Evolutionary conservation across 2,888 invertebrate species (phyloP), one percentile per base, ranked within the genome.

Genomic region (Hyles lineata): DNA sequence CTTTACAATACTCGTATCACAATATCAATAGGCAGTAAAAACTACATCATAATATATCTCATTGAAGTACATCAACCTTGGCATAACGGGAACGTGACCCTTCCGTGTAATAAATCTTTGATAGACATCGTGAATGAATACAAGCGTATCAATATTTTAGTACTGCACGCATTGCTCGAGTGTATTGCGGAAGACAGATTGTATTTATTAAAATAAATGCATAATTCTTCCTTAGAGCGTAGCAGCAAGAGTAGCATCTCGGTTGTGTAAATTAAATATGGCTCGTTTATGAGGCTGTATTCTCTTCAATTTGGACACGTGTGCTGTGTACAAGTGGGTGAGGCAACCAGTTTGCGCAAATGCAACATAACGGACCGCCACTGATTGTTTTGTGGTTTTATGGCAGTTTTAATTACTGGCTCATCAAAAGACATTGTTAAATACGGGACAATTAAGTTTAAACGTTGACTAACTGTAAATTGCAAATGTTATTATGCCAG

Each of bases 1-100:
- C 82, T 76, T 78, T 79, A 77, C 78, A 76, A 80, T 79, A 78
- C 78, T 60, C 29, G 29, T 59, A 72, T 70, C 59, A 32, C 25
- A 63, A 63, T 67, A 72, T 71, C 74, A 69, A 73, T 73, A 73
- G 25, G 50, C 74, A 25, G 71, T 71, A 61, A 62, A 62, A 74
- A 71, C 52, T 55, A 63, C 63, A 59, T 61, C 35, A 32, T 50
- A 43, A 43, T 43, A 50, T 17, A 63, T 43, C 63, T 63, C 11
- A 15, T 21, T 19, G 35, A 50, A 67, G 67, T 43, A 23, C 43
- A 23, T 67, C 50, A 67, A 67, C 50, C 50, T 62, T 43, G 21
- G n/a, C 19, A 62, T 55, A 55, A 55, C 55, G n/a, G 55, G 55
- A 55, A 55, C 55, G 55, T 55, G 55, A 55, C 55, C 55, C 55